Base-by-base conservation (phyloP, 2,113 vertebrate species). In the Rhizomys pruinosus region DNA sequence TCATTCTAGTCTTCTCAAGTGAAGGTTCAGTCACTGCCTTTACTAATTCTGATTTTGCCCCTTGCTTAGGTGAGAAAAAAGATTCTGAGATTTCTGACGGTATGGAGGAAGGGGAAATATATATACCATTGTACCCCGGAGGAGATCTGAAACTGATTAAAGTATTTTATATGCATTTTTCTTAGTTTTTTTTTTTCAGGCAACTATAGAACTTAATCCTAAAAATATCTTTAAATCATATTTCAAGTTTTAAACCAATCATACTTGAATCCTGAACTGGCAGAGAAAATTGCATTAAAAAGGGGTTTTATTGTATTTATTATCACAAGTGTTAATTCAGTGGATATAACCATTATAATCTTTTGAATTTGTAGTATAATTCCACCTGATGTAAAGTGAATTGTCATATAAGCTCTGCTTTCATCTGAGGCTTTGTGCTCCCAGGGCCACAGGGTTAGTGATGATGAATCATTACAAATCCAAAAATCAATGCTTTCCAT, bases 1-100 rank as follows among this genome's bases (percentile, higher is more conserved):
- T 97, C 96, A 97, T 97, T 97, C 61, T 77, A 96, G 37, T 20
- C 84, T 93, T 91, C 73, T 94, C 96, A 94, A 97, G 93, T 91
- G 95, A 97, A 91, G 95, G 91, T 52, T 94, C 95, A 93, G 57
- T 93, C 96, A 91, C 57, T 37, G 94, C 85, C 73, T 84, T 96
- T 77, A 44, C 57, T 19, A 44, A 11, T 92, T 90, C 2, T 90
- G 25, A 84, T 87, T 66, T 78, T 93, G 39, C 0, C 2, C 29
- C 80, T 32, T 94, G 95, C 89, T 93, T 61, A 16, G 25, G 10
- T 44, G 97, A 96, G 94, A 37, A 57, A 97, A 97, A 87, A 89
- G 29, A 5, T 0, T 94, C 89, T 88, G 57, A 94, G 95, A 55
- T 37, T 87, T 81, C 12, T 84, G 91, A 91, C 95, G 78, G 91